A percentile compares a stretch with the other conserved stretches of the same genome.
Conservation (phyloP, 1,140 invertebrate species). For the Brachionus koreanus region DNA sequence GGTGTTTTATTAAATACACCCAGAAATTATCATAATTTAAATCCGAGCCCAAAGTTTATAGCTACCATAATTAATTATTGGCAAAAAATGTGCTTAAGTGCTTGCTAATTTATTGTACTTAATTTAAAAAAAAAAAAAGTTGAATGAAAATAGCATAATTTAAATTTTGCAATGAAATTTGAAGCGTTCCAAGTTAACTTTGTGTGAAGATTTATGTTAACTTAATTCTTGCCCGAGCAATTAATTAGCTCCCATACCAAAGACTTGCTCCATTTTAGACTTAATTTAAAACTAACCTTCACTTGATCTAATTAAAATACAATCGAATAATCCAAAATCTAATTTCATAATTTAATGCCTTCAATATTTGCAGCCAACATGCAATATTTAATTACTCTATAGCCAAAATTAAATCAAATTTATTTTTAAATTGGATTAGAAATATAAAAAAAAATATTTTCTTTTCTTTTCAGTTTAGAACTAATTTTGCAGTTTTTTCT, state of each 20-base stretch:
- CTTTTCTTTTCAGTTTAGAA: not conserved
- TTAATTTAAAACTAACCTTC: not conserved
- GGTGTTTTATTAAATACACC: not conserved
- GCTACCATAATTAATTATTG: not conserved
- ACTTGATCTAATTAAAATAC: not conserved
- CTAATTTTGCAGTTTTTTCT: not conserved
- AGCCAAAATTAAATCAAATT: not conserved
- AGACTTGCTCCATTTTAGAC: not conserved
- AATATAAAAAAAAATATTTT: not conserved
- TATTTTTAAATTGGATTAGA: not conserved
- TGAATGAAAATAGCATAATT: not conserved
- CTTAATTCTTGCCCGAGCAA: not conserved
- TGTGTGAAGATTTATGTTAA: not conserved
- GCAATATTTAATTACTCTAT: not conserved
- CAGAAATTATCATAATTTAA: slow-evolving; percentile 1
- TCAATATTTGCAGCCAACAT: not conserved
- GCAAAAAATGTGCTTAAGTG: not conserved
- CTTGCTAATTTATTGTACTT: not conserved
- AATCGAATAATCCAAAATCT: not conserved
- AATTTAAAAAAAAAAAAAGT: not conserved
- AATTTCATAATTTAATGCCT: not conserved
- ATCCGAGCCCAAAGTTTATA: not conserved
- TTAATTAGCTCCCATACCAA: not conserved
- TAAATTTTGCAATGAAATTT: not conserved
- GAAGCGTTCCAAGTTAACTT: not conserved